Evolutionary conservation across 1,140 invertebrate genomes (phyloP), one percentile per base, ranked within the genome.

Genomic region (Heliothis subflexa): DNA sequence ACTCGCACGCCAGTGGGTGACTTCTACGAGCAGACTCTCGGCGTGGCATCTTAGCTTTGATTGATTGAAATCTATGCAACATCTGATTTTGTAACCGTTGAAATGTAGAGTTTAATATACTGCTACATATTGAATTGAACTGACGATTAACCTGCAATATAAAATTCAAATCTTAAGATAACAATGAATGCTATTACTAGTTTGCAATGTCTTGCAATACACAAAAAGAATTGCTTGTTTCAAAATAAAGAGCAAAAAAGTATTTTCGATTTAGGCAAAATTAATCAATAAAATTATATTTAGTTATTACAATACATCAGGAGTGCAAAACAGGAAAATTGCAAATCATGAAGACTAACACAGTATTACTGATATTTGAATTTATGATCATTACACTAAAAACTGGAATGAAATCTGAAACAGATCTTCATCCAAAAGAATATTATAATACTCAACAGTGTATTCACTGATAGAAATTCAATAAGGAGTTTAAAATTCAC

Each of bases 1-100:
- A 97, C 94, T 98, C 97, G 89, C 97, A 97, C 40, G 97, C 97
- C 62, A 98, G 91, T 1, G 97, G 97, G 94, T 98, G 98, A 91
- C 97, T 97, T 18, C 98, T 95, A 21, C 98, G 95, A 1, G 97
- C 97, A 12, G 97, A 98, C 90, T 98, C 98, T 78, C 98, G 95
- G 75, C 97, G 95, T 5, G 98, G 98, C 98, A 98, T 98, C 93
- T 97, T 97, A n/a, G 97, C 95, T 94, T 98, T 98, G 77, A 98
- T 98, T 74, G 95, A 95, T 91, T 98, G 97, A 93, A 98, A 98
- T 83, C 97, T 95, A 88, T 96, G 96, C 45, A 97, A 94, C 96
- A 98, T 98, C 88, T 97, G 96, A 81, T 96, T 96, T 93, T 98
- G 97, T 7, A 98, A 94, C 74, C 96, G 95, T 91, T 97, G 96